A percentile compares a stretch with the other conserved stretches of the same genome.
These are phyloP conservation scores for Notocelia uddmanniana DNA, from an alignment of 2,888 invertebrate genomes.

Conservation along the genomic window DNA sequence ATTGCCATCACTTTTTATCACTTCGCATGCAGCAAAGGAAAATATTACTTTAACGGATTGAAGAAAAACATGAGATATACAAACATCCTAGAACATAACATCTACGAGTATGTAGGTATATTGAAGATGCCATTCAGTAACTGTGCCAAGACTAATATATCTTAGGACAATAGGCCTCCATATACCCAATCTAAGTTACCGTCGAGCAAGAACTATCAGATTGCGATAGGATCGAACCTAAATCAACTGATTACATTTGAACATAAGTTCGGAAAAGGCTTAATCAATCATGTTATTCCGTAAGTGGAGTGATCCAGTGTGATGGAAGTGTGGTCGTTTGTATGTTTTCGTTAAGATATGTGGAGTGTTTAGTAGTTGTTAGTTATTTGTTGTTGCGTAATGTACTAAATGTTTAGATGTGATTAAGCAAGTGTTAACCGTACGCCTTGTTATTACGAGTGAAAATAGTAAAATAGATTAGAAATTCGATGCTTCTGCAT, in stretches of 20 bases:
- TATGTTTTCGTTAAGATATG: background rate
- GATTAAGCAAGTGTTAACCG: no score
- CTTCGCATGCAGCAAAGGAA: no score
- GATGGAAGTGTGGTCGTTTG: constrained; percentile 21
- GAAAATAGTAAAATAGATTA: background rate
- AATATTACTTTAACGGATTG: background rate
- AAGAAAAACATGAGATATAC: background rate
- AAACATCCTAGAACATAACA: background rate
- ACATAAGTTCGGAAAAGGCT: constrained; percentile 31
- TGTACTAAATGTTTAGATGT: no score
- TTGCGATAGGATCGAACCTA: background rate
- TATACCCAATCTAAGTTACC: constrained; percentile 12
- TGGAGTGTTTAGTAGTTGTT: background rate
- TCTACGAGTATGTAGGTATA: background rate
- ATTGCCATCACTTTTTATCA: no score
- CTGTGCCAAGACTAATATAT: constrained; percentile 9
- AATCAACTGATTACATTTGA: constrained; percentile 21
- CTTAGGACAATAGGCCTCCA: constrained; percentile 19
- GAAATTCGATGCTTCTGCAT: background rate
- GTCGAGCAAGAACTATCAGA: constrained; percentile 14
- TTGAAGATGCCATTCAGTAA: background rate
- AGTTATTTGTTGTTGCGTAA: no score
- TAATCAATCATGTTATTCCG: constrained; percentile 34
- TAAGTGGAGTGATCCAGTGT: background rate
- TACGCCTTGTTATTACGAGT: no score